phyloP scores from a whole-genome alignment of 35 echinoderm and acorn worm genomes.

The Chiridota heheva region DNA sequence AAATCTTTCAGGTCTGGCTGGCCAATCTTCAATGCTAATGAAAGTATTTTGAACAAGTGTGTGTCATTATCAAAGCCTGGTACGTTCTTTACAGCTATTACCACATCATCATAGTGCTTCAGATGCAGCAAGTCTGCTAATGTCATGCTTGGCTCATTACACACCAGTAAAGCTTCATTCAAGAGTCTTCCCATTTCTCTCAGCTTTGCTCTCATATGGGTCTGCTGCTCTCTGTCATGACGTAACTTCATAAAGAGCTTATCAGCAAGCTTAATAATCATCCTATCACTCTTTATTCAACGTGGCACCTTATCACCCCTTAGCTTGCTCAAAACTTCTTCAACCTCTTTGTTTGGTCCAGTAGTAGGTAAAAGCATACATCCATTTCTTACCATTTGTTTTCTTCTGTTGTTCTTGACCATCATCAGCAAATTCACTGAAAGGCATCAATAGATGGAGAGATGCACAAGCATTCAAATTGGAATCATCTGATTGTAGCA shows the following conservation, averaged over 20 bases:
- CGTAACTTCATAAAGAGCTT: slow-evolving; percentile 26
- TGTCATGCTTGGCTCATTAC: slow-evolving; percentile 6
- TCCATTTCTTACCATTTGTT: slow-evolving; percentile 13
- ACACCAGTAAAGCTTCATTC: not conserved
- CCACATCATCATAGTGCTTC: slow-evolving; percentile 16
- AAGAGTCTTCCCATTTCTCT: slow-evolving; percentile 46
- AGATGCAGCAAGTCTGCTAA: slow-evolving; percentile 22
- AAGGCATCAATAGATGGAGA: too few relatives aligned
- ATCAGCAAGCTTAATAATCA: slow-evolving; percentile 28
- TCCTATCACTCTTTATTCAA: slow-evolving; percentile 27
- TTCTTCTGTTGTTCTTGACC: slow-evolving; percentile 26
- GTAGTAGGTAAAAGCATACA: slow-evolving; percentile 1
- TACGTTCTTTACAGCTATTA: slow-evolving; percentile 14
- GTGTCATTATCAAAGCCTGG: slow-evolving; percentile 62
- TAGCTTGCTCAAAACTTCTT: slow-evolving; percentile 24
- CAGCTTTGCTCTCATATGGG: slow-evolving; percentile 22
- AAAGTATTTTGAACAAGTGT: slow-evolving; percentile 22
- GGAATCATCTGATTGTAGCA: too few relatives aligned
- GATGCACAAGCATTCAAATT: too few relatives aligned
- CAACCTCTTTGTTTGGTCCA: not conserved
- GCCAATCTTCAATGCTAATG: slow-evolving; percentile 53
- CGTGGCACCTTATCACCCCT: slow-evolving; percentile 36
- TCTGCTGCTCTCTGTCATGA: slow-evolving; percentile 13
- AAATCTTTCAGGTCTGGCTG: slow-evolving; percentile 46
- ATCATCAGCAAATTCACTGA: too few relatives aligned